Percentiles rank a stretch among this genome's conserved stretches.
Conservation (phyloP, 2,113 vertebrate genomes). For the Corythoichthys haematopterus region DNA sequence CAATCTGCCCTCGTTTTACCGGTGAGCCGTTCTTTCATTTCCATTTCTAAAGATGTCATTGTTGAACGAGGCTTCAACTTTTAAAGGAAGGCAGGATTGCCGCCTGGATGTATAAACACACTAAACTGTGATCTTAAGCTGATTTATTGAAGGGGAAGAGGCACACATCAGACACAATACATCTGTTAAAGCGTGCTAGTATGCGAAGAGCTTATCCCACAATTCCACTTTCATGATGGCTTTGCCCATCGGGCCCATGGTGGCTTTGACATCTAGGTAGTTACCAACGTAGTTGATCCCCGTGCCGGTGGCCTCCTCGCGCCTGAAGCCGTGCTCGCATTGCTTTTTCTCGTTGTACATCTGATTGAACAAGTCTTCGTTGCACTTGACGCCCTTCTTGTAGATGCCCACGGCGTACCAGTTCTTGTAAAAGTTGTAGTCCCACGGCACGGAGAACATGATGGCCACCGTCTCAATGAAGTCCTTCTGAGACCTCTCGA, state of each 20-base stretch:
- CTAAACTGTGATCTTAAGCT: conserved; percentile 58
- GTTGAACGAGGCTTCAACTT: conserved; percentile 42
- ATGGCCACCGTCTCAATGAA: conserved; percentile 58
- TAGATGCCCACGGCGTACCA: conserved; percentile 68
- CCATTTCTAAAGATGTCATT: conserved; percentile 56
- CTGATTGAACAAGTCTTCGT: conserved; percentile 62
- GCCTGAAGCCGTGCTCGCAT: conserved; percentile 46
- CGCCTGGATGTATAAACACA: conserved; percentile 56
- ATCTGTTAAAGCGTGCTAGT: conserved; percentile 6
- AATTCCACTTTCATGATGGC: conserved; percentile 69
- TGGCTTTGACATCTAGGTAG: conserved; percentile 61
- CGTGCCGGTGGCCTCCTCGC: conserved; percentile 60
- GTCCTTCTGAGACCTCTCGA: conserved; percentile 46
- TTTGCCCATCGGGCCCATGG: conserved; percentile 60
- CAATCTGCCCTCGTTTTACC: conserved; percentile 40
- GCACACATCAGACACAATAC: conserved; percentile 45
- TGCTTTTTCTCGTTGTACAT: conserved; percentile 69
- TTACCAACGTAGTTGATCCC: conserved; percentile 58
- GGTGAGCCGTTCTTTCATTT: conserved; percentile 59
- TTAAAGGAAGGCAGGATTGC: conserved; percentile 32
- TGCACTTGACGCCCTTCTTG: conserved; percentile 46
- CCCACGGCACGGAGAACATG: conserved; percentile 72
- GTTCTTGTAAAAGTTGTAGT: conserved; percentile 72
- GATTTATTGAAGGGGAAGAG: conserved; percentile 50
- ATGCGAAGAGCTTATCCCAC: conserved; percentile 66